Percentiles rank a stretch among this genome's conserved stretches.
phyloP scores from a whole-genome alignment of 2,113 vertebrate species.

The Aramus guarauna region DNA sequence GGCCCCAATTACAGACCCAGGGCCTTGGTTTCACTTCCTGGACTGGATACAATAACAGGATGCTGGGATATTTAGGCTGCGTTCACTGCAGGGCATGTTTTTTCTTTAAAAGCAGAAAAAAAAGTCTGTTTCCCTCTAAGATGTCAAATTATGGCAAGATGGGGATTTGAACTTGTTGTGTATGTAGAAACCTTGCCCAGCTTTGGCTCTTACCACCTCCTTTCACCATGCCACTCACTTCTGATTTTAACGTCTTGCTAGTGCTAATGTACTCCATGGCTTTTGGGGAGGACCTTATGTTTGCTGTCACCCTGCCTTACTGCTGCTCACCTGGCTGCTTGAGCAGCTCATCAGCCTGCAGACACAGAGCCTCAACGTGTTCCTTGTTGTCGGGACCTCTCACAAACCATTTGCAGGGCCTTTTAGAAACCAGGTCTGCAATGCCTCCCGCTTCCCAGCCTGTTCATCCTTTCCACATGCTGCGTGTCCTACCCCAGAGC shows the following conservation, averaged over 20 bases:
- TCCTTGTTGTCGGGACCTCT: background rate
- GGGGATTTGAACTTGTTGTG: background rate
- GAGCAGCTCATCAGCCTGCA: background rate
- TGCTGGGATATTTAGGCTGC: background rate
- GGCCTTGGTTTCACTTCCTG: slow-evolving; percentile 5
- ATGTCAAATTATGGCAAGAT: background rate
- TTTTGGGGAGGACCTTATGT: background rate
- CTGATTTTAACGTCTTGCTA: background rate
- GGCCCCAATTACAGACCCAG: slow-evolving; percentile 14
- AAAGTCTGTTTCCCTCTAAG: background rate
- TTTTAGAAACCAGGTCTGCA: background rate
- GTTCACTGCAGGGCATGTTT: background rate
- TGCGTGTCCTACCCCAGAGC: background rate
- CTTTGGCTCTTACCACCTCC: background rate
- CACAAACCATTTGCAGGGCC: background rate
- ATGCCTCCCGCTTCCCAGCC: background rate
- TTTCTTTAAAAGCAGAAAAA: slow-evolving; percentile 19
- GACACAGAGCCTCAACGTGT: background rate
- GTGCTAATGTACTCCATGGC: background rate
- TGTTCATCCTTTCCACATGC: background rate
- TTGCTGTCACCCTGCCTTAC: background rate
- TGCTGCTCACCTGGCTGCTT: background rate
- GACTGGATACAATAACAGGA: background rate
- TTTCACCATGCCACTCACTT: background rate
- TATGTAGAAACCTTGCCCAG: background rate